Conservation (phyloP, 2,888 invertebrate species). For the Eupithecia inturbata region DNA sequence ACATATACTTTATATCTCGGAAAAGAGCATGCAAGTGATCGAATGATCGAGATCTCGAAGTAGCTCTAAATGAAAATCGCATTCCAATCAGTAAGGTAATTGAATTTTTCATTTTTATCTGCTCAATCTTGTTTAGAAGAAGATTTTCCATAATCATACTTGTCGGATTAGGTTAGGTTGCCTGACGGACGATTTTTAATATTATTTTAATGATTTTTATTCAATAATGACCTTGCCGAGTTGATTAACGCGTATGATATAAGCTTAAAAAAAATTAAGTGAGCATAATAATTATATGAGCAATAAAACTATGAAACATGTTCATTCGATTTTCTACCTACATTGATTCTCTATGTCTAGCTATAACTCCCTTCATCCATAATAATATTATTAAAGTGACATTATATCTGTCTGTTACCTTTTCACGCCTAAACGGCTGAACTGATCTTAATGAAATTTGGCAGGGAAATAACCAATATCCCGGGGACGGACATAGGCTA, state of each 20-base stretch:
- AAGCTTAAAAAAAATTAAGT: background rate
- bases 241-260: background rate
- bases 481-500: no score
- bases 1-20: no score
- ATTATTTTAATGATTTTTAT: background rate
- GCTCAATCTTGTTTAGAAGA: background rate
- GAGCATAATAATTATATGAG: background rate
- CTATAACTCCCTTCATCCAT: no score
- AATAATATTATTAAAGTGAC: no score
- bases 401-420: no score
- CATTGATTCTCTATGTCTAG: background rate
- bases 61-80: background rate
- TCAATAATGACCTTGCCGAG: background rate
- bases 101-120: background rate
- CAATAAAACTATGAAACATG: background rate
- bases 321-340: background rate
- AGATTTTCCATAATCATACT: background rate
- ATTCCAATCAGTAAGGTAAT: conserved; percentile 1
- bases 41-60: background rate
- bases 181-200: no score
- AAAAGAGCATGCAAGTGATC: no score
- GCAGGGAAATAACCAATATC: no score
- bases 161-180: background rate
- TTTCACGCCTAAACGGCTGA: no score
- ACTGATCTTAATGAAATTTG: no score